Percentiles rank a stretch among this genome's conserved stretches.
Conservation (phyloP, 2,888 invertebrate genomes). For the Spisula subtruncata region DNA sequence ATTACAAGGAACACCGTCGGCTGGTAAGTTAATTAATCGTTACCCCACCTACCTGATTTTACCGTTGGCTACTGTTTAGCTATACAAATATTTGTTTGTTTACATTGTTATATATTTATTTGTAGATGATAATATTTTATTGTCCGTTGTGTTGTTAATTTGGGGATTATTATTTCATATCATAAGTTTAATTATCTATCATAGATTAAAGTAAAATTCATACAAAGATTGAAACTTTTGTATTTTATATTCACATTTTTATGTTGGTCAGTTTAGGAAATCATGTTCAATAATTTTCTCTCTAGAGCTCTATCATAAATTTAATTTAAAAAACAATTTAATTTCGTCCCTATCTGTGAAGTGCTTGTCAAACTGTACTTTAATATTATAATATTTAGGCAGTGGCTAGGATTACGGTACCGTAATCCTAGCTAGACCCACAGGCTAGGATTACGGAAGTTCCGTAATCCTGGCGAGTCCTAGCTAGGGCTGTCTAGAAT, state of each 20-base stretch:
- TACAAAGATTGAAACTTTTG: background rate
- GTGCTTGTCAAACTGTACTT: too few species aligned
- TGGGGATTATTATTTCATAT: conserved; percentile 2
- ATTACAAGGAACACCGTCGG: conserved; percentile 86
- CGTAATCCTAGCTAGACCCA: too few species aligned
- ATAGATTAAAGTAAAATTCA: background rate
- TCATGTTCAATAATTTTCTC: too few species aligned
- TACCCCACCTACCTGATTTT: conserved; percentile 57
- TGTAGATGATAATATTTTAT: conserved; percentile 12
- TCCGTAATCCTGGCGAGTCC: too few species aligned
- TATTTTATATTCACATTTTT: background rate
- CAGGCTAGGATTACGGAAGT: too few species aligned
- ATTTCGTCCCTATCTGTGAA: too few species aligned
- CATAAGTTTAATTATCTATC: conserved; percentile 15
- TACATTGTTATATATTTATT: conserved; percentile 27
- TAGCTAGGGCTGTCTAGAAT: too few species aligned
- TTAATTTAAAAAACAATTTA: too few species aligned
- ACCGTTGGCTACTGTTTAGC: conserved; percentile 60
- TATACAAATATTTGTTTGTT: conserved; percentile 61
- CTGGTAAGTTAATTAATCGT: conserved; percentile 79
- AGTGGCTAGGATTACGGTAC: too few species aligned
- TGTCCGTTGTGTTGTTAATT: conserved; percentile 36
- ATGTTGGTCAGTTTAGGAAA: too few species aligned
- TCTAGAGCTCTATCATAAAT: too few species aligned
- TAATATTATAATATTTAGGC: too few species aligned